These are phyloP conservation scores for Acrossocheilus fasciatus DNA, from an alignment of 2,797 vertebrate species.

Conservation along the genomic window DNA sequence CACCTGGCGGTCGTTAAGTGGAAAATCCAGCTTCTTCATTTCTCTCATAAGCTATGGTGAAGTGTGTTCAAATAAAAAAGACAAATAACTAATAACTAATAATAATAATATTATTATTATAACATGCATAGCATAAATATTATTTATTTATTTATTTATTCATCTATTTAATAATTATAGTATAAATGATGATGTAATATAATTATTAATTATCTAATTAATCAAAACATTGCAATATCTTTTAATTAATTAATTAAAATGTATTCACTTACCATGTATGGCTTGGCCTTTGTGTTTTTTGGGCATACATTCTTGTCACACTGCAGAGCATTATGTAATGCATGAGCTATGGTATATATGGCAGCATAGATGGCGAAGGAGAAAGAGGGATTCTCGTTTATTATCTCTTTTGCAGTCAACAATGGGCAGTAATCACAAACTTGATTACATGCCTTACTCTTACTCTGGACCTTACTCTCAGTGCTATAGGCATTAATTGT, in stretches of 20 bases:
- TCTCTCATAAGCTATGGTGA: constrained; percentile 80
- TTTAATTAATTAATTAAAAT: background rate
- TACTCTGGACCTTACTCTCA: background rate
- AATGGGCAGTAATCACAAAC: constrained; percentile 69
- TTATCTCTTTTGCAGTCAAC: constrained; percentile 33
- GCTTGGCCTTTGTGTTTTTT: constrained; percentile 67
- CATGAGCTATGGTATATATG: constrained; percentile 79
- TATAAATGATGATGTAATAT: background rate
- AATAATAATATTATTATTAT: background rate
- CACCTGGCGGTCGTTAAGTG: constrained; percentile 73
- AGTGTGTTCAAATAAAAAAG: background rate
- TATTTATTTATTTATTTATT: background rate
- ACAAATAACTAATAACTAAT: background rate
- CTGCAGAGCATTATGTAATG: constrained; percentile 79
- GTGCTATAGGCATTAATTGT: background rate
- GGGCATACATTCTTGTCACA: constrained; percentile 75
- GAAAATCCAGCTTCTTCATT: constrained; percentile 83
- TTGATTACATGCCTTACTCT: constrained; percentile 70
- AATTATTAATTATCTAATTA: background rate
- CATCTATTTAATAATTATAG: background rate
- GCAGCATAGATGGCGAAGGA: constrained; percentile 79
- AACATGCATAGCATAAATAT: background rate
- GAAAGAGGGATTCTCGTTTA: constrained; percentile 62
- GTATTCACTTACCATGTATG: constrained; percentile 82
- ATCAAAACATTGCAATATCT: background rate